Evolutionary conservation across 2,888 invertebrate genomes (phyloP).

Genomic region (Chloroclysta siterata): DNA sequence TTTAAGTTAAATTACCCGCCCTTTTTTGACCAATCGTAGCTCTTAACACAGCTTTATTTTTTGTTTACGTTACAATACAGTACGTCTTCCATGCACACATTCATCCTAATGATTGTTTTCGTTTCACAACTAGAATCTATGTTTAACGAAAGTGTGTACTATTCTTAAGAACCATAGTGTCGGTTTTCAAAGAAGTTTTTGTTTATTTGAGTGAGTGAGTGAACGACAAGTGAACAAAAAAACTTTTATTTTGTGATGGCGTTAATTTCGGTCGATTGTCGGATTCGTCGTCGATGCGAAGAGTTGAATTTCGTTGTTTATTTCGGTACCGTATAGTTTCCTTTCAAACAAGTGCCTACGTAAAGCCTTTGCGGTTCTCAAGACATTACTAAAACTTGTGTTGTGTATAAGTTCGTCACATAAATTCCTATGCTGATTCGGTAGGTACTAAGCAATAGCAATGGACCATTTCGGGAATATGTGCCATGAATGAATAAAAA

Average conservation of each 20-base stretch:
- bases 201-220: slow-evolving; percentile 51
- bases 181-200: slow-evolving; percentile 39
- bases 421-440: slow-evolving; percentile 28
- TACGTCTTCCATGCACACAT: slow-evolving; percentile 70
- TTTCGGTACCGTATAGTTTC: slow-evolving; percentile 34
- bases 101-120: slow-evolving; percentile 64
- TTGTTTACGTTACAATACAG: slow-evolving; percentile 65
- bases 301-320: slow-evolving; percentile 40
- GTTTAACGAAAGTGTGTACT: slow-evolving; percentile 49
- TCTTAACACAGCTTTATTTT: slow-evolving; percentile 76
- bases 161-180: slow-evolving; percentile 38
- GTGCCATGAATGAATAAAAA: slow-evolving; percentile 66
- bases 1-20: slow-evolving; percentile 75
- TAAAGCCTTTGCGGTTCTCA: slow-evolving; percentile 8
- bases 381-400: slow-evolving; percentile 12
- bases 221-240: slow-evolving; percentile 49
- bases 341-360: neutral
- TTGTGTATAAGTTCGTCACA: slow-evolving; percentile 22
- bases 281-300: slow-evolving; percentile 47
- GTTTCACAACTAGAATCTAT: slow-evolving; percentile 46
- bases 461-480: slow-evolving; percentile 62
- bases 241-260: slow-evolving; percentile 55
- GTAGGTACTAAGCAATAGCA: slow-evolving; percentile 51
- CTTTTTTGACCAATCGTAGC: slow-evolving; percentile 66
- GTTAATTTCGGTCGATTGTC: slow-evolving; percentile 43